Evolutionary conservation across 2,797 vertebrate species (phyloP), one percentile per base, ranked within the genome.

Genomic region (Iguana delicatissima): DNA sequence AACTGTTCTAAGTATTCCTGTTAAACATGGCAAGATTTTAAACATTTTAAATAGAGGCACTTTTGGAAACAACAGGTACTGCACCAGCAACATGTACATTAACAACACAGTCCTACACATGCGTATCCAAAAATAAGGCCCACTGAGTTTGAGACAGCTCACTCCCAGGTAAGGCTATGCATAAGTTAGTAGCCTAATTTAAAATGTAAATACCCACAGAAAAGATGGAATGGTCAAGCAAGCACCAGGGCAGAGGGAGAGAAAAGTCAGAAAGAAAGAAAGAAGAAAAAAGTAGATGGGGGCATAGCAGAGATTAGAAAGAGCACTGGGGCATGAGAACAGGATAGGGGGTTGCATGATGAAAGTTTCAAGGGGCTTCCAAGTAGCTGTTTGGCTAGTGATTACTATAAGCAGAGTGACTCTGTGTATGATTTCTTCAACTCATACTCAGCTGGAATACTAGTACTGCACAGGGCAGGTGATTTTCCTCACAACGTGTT

Each of bases 1-100:
- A 99, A 91, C 93, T 99, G 98, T 91, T 94, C 96, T 90, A 99
- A 95, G 91, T 99, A 99, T 83, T 98, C 98, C 98, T 99, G 80
- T 89, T 91, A 94, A 92, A 87, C 6, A 96, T 89, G 38, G 79
- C 9, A 20, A 92, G 85, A 24, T 26, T 77, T 74, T 62, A 89
- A 94, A 90, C 4, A 73, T 1, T 69, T 32, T n/a, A 0, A 6
- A 42, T 81, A 87, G 13, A 89, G 91, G 85, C 35, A 87, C 20
- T 57, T 64, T 84, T 3, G 93, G 42, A 92, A 82, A 83, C 26
- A 42, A 72, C 46, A 57, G 2, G 3, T 38, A 14, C 1, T 42
- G 55, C 57, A 16, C 16, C 22, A 16, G 29, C 18, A 89, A 80
- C 26, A 72, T 67, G 35, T 69, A 26, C 8, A 64, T 62, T 76